Conservation (phyloP, 2,113 vertebrate species). For the Ciconia boyciana region DNA sequence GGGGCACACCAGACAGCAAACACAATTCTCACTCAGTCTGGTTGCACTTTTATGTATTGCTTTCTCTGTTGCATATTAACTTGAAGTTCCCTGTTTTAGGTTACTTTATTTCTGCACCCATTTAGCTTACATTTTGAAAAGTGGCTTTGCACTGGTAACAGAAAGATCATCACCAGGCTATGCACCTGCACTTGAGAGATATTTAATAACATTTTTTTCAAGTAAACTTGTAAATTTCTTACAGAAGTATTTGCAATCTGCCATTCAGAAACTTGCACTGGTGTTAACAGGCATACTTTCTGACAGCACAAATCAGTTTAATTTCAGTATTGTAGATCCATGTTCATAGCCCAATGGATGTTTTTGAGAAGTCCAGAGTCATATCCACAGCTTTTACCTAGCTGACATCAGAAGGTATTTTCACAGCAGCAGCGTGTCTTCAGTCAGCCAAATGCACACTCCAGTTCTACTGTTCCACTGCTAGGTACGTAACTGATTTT, state of each 20-base stretch:
- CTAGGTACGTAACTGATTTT: not conserved
- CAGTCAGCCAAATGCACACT: not conserved
- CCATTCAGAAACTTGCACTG: not conserved
- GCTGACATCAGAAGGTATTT: not conserved
- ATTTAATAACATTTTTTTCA: not conserved
- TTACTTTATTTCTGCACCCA: not conserved
- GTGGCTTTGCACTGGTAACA: not conserved
- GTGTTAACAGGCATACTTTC: not conserved
- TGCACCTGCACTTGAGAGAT: not conserved
- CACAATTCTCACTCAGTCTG: not conserved
- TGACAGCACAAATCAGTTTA: not conserved
- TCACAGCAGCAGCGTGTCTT: accelerated
- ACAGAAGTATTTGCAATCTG: not conserved
- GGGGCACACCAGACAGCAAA: not conserved
- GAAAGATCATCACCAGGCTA: not conserved
- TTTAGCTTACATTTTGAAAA: not conserved
- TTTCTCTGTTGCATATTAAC: not conserved
- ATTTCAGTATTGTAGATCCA: not conserved
- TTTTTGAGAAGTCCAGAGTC: not conserved
- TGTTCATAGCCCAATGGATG: not conserved
- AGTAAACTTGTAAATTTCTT: not conserved
- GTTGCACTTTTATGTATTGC: not conserved
- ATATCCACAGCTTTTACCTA: not conserved
- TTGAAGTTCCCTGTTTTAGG: not conserved
- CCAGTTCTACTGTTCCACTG: not conserved